Evolutionary conservation across 2,797 vertebrate species (phyloP), one percentile per base, ranked within the genome.

Genomic region (Saxicola maurus): DNA sequence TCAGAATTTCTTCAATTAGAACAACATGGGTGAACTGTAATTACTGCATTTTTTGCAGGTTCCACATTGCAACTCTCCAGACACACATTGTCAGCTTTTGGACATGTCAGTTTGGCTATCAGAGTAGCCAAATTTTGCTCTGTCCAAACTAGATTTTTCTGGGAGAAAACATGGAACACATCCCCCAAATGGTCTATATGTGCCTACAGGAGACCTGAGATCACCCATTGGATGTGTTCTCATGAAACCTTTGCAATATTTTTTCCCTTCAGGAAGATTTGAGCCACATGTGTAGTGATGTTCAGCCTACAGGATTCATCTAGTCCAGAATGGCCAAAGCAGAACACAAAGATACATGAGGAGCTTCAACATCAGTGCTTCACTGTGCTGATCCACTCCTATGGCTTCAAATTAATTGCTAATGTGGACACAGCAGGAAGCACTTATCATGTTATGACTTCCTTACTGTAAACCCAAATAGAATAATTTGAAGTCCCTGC

Each of bases 401-500:
- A 1, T 2, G 3, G 5, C 19, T 89, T 61, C 28, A 42, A 18
- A 45, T 81, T 48, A 37, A 18, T 83, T 68, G 12, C 40, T 75
- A 13, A 59, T 14, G 3, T 60, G 28, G 33, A 61, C 27, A 18
- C 8, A 64, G 10, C 14, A 61, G 40, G 67, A 86, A 80, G 7
- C 27, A 67, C 11, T 74, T 65, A 25, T n/a, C 6, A 6, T 51
- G 13, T 79, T 59, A 42, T 27, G 43, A 21, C 21, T 45, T 46
- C 28, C 59, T 74, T 73, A 17, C 25, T 84, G 5, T 28, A 82
- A 61, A 13, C 75, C 25, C 12, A 69, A 79, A 74, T 28, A 61
- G 55, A 94, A 62, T 86, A 38, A 84, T 74, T 66, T 76, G 35
- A 43, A 52, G 64, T 87, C 25, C 55, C 12, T 84, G 86, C 74